These are phyloP conservation scores for Lepidonotus clava DNA, from an alignment of 2,888 invertebrate genomes.

Conservation along the genomic window DNA sequence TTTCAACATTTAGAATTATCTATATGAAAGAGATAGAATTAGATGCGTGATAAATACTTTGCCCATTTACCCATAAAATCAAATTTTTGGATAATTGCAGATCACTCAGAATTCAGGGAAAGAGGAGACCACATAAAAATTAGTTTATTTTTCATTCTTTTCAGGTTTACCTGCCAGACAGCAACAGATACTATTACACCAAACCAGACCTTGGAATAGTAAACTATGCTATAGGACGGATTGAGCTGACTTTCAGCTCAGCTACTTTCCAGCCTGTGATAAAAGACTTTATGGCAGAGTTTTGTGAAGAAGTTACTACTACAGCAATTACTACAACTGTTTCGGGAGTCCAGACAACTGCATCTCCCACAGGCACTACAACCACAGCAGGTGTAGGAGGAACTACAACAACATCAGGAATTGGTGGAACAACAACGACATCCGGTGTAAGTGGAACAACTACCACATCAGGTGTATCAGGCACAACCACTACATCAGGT, in stretches of 20 bases:
- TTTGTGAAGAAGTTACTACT: conserved; percentile 13
- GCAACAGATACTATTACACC: background rate
- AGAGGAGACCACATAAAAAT: background rate
- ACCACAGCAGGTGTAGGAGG: background rate
- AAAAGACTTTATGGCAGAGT: background rate
- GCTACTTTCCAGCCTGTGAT: background rate
- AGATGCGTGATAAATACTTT: too few relatives aligned
- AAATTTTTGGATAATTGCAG: too few relatives aligned
- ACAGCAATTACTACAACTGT: too few relatives aligned
- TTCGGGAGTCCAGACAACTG: background rate
- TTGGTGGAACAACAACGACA: background rate
- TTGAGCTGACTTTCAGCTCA: background rate
- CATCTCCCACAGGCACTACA: background rate
- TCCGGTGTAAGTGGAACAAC: background rate
- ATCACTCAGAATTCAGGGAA: too few relatives aligned
- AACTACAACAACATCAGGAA: background rate
- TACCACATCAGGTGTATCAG: background rate
- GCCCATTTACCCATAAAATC: too few relatives aligned
- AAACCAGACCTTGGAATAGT: background rate
- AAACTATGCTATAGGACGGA: background rate
- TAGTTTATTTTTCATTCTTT: background rate
- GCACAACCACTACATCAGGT: background rate
- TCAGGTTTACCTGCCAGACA: conserved; percentile 16
- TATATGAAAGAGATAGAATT: too few relatives aligned
- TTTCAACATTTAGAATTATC: too few relatives aligned